These are phyloP conservation scores for Catocala nupta DNA, from an alignment of 2,888 invertebrate genomes.

Conservation along the genomic window DNA sequence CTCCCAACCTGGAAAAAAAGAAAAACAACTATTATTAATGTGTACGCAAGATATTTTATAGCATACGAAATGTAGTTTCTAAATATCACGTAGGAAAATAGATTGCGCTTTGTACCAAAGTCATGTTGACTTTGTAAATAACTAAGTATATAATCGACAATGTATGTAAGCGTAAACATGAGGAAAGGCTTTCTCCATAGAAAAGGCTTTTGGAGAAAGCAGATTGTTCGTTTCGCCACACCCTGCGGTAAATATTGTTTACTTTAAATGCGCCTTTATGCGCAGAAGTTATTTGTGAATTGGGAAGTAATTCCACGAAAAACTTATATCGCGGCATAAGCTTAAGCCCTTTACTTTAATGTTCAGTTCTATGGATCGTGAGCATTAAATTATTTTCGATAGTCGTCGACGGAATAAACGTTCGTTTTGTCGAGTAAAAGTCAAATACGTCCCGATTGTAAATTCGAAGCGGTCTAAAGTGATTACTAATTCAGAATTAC, in stretches of 20 bases:
- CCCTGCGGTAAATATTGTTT: conserved; percentile 29
- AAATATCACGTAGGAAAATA: not conserved
- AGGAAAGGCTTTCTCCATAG: conserved; percentile 56
- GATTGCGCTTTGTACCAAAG: conserved; percentile 50
- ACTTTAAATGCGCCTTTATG: conserved; percentile 34
- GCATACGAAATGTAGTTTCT: too few species aligned
- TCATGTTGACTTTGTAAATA: conserved; percentile 62
- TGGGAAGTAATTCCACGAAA: conserved; percentile 57
- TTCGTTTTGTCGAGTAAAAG: conserved; percentile 41
- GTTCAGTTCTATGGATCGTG: conserved; percentile 45
- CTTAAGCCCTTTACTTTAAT: conserved; percentile 55
- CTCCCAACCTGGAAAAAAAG: conserved; percentile 94
- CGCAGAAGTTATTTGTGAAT: conserved; percentile 45
- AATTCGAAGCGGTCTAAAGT: conserved; percentile 33
- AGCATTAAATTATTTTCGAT: conserved; percentile 51
- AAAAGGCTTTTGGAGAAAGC: conserved; percentile 57
- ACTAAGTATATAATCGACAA: conserved; percentile 42
- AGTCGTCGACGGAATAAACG: conserved; percentile 35
- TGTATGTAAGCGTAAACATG: conserved; percentile 39
- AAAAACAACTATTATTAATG: conserved; percentile 24
- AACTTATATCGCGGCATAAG: conserved; percentile 50
- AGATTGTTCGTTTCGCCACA: conserved; percentile 38
- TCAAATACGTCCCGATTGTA: conserved; percentile 30
- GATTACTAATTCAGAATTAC: conserved; percentile 48
- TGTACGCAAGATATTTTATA: too few species aligned